Evolutionary conservation across 2,888 invertebrate genomes (phyloP), one percentile per base, ranked within the genome.

Genomic region (Trachelus stipa): DNA sequence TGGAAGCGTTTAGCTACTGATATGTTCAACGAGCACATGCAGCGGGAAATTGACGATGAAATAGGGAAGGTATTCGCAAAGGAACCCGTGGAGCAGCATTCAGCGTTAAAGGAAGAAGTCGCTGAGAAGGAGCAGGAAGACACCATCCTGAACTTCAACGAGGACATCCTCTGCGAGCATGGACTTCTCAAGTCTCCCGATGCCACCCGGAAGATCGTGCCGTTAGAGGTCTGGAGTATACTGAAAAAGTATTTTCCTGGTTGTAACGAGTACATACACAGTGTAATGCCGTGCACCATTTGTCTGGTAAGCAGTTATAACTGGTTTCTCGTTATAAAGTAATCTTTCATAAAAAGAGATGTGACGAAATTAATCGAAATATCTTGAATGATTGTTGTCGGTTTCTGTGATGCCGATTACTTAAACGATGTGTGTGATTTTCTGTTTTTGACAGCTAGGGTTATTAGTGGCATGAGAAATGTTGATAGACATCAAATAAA

Each of bases 151-250:
- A 90, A 90, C 76, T 93, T 94, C 83, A 94, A 94, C 86, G 93
- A 93, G 84, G 94, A 94, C 83, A 88, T 94, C 31, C 86, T 93
- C 12, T 94, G 94, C 88, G 90, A 90, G 68, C 94, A 94, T 87
- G 91, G 92, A 90, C 83, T 87, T n/a, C 81, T 91, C 0, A 90
- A 91, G 68, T 90, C 88, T 23, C 88, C 88, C 12, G 87, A 89
- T 77, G 87, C 90, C 0, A 86, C 87, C 76, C 90, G 93, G 75
- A 92, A 92, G 83, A 86, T 93, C 37, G 92, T 94, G 12, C 92
- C 93, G 0, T 84, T 87, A 11, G 89, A 90, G 80, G 93, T 92
- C 3, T 94, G 94, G 94, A 81, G 85, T 35, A 92, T 93, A 79
- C 86, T 94, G 33, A 89, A 90, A 81, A 91, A 91, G 76, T 93